These are phyloP conservation scores for Scaptodrosophila lebanonensis DNA, from an alignment of 1,140 invertebrate genomes.

Conservation along the genomic window DNA sequence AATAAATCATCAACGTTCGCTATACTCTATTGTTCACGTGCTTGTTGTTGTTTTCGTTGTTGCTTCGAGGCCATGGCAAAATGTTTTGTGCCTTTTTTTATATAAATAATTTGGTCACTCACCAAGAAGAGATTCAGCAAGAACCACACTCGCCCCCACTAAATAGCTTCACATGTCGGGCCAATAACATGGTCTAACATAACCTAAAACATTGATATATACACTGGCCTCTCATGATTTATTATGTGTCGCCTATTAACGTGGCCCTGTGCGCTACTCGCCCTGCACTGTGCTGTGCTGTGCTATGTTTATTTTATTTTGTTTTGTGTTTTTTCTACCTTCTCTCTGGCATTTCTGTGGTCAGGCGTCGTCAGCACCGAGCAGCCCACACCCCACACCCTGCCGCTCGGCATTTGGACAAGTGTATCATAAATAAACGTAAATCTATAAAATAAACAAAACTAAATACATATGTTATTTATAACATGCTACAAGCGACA, in stretches of 20 bases:
- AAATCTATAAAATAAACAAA: slow-evolving; percentile 75
- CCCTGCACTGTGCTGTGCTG: no score
- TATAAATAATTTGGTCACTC: slow-evolving; percentile 58
- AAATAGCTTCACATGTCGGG: no score
- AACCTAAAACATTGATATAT: slow-evolving; percentile 12
- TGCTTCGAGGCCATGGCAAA: slow-evolving; percentile 11
- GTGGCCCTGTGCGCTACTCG: slow-evolving; percentile 16
- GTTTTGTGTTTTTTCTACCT: slow-evolving; percentile 27
- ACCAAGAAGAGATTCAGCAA: background rate
- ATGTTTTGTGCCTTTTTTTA: slow-evolving; percentile 60
- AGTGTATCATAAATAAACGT: slow-evolving; percentile 64
- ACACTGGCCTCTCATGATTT: slow-evolving; percentile 49
- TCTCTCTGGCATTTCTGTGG: slow-evolving; percentile 5
- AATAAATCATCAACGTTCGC: slow-evolving; percentile 72
- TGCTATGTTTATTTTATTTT: slow-evolving; percentile 1
- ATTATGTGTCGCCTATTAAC: slow-evolving; percentile 71
- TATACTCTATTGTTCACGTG: slow-evolving; percentile 14
- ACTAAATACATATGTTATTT: slow-evolving; percentile 57
- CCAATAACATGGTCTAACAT: no score
- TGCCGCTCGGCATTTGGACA: slow-evolving; percentile 19
- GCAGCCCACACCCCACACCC: background rate
- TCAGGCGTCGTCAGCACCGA: background rate
- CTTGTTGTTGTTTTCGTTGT: background rate
- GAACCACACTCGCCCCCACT: background rate
- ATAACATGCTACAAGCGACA: slow-evolving; percentile 24